Percentiles rank a stretch among this genome's conserved stretches.
phyloP scores from a whole-genome alignment of 2,113 vertebrate species.

The Pao palembangensis region DNA sequence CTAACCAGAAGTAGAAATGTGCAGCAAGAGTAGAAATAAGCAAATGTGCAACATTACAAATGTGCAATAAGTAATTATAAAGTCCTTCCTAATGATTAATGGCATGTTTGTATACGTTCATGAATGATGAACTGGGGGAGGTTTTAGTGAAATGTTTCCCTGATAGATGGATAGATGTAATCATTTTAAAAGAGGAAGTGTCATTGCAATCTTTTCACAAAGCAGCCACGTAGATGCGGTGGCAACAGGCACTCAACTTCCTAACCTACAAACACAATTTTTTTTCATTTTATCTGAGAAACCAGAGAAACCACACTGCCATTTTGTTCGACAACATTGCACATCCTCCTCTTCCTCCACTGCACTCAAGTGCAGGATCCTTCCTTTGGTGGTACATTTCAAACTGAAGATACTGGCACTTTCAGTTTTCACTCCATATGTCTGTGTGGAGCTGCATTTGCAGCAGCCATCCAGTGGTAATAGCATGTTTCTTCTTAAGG shows the following conservation, averaged over 20 bases:
- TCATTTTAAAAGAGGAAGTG: background rate
- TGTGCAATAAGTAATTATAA: too few species aligned
- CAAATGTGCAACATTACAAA: too few species aligned
- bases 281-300: slow-evolving; percentile 51
- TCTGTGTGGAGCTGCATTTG: background rate
- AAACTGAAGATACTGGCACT: background rate
- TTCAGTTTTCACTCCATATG: background rate
- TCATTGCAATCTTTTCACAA: too few species aligned
- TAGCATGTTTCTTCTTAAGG: too few species aligned
- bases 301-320: slow-evolving; percentile 64
- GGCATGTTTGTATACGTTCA: too few species aligned
- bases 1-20: too few species aligned
- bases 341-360: slow-evolving; percentile 53
- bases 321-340: slow-evolving; percentile 42
- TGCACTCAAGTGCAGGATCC: background rate
- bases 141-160: too few species aligned
- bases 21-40: too few species aligned
- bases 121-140: too few species aligned
- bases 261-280: slow-evolving; percentile 13
- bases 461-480: background rate
- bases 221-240: too few species aligned
- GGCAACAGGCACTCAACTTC: slow-evolving; percentile 16
- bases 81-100: too few species aligned
- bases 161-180: background rate
- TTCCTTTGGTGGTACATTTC: slow-evolving; percentile 3